phyloP scores from a whole-genome alignment of 2,797 vertebrate genomes.

The Liasis olivaceus region DNA sequence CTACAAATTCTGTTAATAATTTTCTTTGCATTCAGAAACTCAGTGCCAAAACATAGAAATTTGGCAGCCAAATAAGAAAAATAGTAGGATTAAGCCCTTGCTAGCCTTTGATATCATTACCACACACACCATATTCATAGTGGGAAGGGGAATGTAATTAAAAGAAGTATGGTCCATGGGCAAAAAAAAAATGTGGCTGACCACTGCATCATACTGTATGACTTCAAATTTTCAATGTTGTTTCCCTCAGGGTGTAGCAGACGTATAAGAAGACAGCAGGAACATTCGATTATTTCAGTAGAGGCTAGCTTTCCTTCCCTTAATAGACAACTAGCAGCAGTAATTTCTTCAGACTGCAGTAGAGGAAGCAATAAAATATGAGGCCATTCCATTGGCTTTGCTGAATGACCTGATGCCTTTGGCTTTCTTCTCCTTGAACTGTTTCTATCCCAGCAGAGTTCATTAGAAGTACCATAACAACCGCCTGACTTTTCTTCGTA shows the following conservation, averaged over 20 bases:
- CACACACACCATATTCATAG: neutral
- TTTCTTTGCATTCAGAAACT: constrained; percentile 26
- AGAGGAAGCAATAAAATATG: neutral
- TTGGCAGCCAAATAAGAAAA: neutral
- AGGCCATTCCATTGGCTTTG: neutral
- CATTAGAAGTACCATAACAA: neutral
- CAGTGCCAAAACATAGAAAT: neutral
- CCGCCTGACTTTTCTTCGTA: neutral
- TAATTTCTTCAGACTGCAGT: neutral
- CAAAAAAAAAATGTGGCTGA: neutral
- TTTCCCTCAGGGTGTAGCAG: neutral
- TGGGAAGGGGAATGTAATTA: neutral
- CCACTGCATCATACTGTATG: neutral
- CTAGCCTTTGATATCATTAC: neutral
- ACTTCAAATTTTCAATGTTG: neutral
- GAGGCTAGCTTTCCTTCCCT: neutral
- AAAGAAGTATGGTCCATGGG: neutral
- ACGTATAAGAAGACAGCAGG: neutral
- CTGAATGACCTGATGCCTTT: neutral
- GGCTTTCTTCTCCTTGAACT: neutral
- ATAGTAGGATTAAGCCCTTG: neutral
- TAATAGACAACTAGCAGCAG: neutral
- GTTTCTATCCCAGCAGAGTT: neutral
- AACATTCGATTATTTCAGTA: neutral
- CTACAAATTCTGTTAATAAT: constrained; percentile 2